Conservation (phyloP, 2,797 vertebrate genomes). For the Sebastes hubbsi region DNA sequence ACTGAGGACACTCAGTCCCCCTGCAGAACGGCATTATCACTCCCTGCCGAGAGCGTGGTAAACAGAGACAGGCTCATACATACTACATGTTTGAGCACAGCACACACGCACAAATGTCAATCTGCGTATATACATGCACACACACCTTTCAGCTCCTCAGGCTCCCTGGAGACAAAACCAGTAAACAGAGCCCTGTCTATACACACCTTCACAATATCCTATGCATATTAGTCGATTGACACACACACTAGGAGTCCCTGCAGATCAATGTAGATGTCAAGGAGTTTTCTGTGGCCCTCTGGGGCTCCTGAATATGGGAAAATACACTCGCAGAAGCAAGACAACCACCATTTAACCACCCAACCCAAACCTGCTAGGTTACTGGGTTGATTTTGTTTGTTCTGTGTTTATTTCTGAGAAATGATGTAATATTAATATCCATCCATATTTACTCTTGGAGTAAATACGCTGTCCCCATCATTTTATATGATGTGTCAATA, state of each 20-base stretch:
- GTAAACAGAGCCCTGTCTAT: constrained; percentile 34
- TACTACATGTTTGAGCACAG: constrained; percentile 20
- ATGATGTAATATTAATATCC: background rate
- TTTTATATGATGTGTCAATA: background rate
- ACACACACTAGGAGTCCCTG: background rate
- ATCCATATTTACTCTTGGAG: background rate
- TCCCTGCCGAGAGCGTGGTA: constrained; percentile 19
- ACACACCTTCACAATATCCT: constrained; percentile 21
- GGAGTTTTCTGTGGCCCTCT: constrained; percentile 11
- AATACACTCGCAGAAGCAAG: background rate
- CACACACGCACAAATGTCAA: background rate
- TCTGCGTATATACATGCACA: constrained; percentile 2
- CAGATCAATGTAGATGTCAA: constrained; percentile 36
- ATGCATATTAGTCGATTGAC: constrained; percentile 23
- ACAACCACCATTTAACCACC: background rate
- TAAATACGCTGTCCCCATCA: background rate
- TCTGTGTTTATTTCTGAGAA: background rate
- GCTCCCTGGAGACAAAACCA: constrained; percentile 22
- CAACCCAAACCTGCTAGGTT: background rate
- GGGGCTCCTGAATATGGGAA: background rate
- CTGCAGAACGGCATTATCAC: constrained; percentile 28
- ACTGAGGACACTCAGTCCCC: constrained; percentile 48
- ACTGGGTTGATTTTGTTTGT: background rate
- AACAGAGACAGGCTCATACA: constrained; percentile 48
- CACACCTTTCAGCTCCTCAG: constrained; percentile 12